Percentiles rank a stretch among this genome's conserved stretches.
phyloP scores from a whole-genome alignment of 2,113 vertebrate genomes.

The Neolamprologus sp. region DNA sequence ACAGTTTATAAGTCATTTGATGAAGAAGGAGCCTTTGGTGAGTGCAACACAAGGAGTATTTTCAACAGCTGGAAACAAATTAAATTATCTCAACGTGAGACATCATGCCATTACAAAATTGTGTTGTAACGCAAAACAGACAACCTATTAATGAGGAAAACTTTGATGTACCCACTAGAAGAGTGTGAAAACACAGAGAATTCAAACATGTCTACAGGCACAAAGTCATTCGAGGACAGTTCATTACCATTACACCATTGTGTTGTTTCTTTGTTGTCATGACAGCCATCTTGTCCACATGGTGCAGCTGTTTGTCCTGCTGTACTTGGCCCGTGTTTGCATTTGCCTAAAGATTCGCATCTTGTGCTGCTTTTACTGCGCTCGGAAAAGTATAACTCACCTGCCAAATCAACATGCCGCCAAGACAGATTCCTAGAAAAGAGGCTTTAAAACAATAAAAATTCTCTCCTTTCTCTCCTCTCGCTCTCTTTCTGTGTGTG shows the following conservation, averaged over 20 bases:
- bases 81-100: neutral
- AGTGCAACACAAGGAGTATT: neutral
- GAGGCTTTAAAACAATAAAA: slow-evolving; percentile 22
- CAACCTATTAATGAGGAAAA: neutral
- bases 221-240: slow-evolving; percentile 35
- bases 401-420: neutral
- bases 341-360: neutral
- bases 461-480: neutral
- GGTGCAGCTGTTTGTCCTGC: slow-evolving; percentile 49
- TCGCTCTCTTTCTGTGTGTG: neutral
- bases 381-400: neutral
- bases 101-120: neutral
- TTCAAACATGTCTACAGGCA: neutral
- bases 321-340: slow-evolving; percentile 6
- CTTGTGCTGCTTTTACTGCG: neutral
- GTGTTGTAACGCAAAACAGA: slow-evolving; percentile 25
- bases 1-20: slow-evolving; percentile 83
- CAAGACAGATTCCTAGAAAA: slow-evolving; percentile 15
- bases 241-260: slow-evolving; percentile 25
- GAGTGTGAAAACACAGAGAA: neutral
- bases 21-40: slow-evolving; percentile 87
- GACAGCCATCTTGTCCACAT: slow-evolving; percentile 15
- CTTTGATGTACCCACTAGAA: slow-evolving; percentile 1
- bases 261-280: slow-evolving; percentile 45
- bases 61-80: slow-evolving; percentile 2